Base-by-base conservation (phyloP, 2,113 vertebrate species). In the Cheirogaleus medius region DNA sequence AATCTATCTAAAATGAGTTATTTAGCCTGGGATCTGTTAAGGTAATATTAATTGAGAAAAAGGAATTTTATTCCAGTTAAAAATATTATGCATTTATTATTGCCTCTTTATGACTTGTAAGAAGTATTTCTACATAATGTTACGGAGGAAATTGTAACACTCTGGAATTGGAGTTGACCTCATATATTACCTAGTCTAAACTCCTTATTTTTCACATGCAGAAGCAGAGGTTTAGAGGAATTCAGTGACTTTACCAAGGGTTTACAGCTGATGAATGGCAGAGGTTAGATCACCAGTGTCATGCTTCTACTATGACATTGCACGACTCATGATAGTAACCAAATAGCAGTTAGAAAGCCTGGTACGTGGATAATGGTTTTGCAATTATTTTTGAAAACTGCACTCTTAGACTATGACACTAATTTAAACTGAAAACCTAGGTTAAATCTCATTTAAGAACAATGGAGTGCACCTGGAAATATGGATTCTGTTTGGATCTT, bases 381-480 rank as follows among this genome's bases (percentile, higher is more conserved):
- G 6, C n/a, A 37, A 18, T 95, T 66, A 32, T 91, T 78, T 52
- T 87, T 91, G 37, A 81, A 87, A 78, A 71, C 11, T 69, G 1
- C 2, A 27, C 4, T 84, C 29, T 89, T 13, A 37, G 8, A 37
- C n/a, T 42, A 13, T 85, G 47, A 76, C 13, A 37, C 39, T 69
- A 6, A 66, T 52, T 92, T 94, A 84, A 84, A 88, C 34, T 8
- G 13, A 76, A 82, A 17, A 20, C 13, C 15, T 89, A 15, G 8
- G 52, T 94, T 85, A 69, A 90, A 76, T 20, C 14, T 63, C 27
- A 42, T 84, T 83, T 89, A 63, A 90, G 80, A 78, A 54, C 11
- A 85, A 74, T 15, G 49, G n/a, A 90, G 29, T 90, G 32, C 1
- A 25, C 23, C 39, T 80, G 42, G 27, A 73, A 56, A 60, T 42